Evolutionary conservation across 2,888 invertebrate species (phyloP), one percentile per base, ranked within the genome.

Genomic region (Schizotus pectinicornis): DNA sequence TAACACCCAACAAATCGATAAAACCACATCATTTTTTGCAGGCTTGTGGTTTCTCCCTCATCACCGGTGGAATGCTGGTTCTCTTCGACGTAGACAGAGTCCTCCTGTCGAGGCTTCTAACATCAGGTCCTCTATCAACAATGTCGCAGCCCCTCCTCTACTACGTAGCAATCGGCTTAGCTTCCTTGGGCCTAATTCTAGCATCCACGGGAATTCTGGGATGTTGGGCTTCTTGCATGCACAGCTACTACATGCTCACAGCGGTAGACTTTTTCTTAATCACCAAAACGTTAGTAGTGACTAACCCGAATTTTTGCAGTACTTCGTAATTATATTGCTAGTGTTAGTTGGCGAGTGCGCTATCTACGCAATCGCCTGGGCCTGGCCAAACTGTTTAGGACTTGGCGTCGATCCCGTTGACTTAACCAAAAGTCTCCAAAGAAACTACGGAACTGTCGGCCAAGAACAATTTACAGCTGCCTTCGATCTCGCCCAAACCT

Each of bases 181-280:
- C 90, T n/a, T 82, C 84, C 0, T 82, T 88, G 0, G 92, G 92
- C 0, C 81, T 92, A 50, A 77, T 86, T 33, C 84, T 90, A 47
- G 86, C 89, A 50, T 81, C 87, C 5, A 84, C 87, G 0, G 87
- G 90, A 2, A 85, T 92, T 41, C 78, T 92, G 12, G 92, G 92
- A 43, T 92, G 90, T 77, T 92, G 92, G 91, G 91, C 91, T 0
- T 87, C 89, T 0, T 91, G 90, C 70, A 82, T 90, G 68, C 87
- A 88, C 64, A 90, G 88, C 69, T 90, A 89, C 71, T 86, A 86
- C 67, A 85, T 90, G 62, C 81, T 92, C n/a, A 86, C 86, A 50
- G 76, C 87, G 59, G 90, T 89, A 81, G n/a, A 85, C 86, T 80
- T 45, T 43, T 47, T 5, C 41, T 14, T 34, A 38, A 46, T 50